These are phyloP conservation scores for Heliconius himera DNA, from an alignment of 1,140 invertebrate species.

Conservation along the genomic window DNA sequence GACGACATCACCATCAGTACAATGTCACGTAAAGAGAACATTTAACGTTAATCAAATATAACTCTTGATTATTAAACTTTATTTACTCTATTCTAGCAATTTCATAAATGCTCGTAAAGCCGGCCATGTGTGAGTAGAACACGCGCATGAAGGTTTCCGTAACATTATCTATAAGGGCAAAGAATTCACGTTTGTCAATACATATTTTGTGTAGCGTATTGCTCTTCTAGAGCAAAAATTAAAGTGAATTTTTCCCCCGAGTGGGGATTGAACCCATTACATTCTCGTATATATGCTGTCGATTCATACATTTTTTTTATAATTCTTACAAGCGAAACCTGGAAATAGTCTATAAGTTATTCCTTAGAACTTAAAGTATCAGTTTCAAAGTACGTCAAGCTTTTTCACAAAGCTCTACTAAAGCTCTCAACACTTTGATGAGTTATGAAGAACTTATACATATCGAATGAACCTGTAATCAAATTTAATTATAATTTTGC, in stretches of 20 bases:
- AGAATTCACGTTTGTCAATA: no score
- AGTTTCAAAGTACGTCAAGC: neutral
- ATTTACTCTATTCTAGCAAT: neutral
- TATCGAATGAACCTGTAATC: neutral
- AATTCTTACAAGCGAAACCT: no score
- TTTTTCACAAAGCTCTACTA: neutral
- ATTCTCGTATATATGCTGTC: no score
- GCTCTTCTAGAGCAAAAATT: no score
- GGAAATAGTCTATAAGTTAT: no score
- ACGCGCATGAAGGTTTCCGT: no score
- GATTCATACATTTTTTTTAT: no score
- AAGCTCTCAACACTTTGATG: neutral
- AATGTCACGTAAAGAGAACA: conserved; percentile 9
- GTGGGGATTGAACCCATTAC: neutral
- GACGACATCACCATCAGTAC: neutral
- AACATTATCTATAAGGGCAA: no score
- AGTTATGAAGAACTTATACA: neutral
- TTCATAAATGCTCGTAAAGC: neutral
- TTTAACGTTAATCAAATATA: conserved; percentile 2
- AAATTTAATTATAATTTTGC: neutral
- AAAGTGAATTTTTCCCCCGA: neutral
- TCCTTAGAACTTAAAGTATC: neutral
- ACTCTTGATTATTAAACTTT: neutral
- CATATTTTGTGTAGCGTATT: no score
- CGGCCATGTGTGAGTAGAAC: no score